A percentile compares a stretch with the other conserved stretches of the same genome.
Evolutionary conservation across 2,888 invertebrate species (phyloP).

Genomic region (Lordiphosa fenestrarum): DNA sequence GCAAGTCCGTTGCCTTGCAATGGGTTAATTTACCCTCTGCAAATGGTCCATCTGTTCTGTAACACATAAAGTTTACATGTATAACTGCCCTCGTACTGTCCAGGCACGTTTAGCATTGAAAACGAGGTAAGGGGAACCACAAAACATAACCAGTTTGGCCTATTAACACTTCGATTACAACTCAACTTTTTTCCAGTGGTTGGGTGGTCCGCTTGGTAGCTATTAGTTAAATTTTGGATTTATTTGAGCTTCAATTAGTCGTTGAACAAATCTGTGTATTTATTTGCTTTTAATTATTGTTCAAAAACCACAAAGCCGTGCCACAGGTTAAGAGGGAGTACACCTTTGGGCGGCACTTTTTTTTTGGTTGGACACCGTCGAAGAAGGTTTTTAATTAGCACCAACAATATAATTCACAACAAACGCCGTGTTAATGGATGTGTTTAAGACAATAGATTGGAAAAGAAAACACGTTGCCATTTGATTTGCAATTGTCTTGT

Average conservation of each 20-base stretch:
- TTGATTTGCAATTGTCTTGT: constrained; percentile 4
- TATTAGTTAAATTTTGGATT: constrained; percentile 69
- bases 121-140: no score
- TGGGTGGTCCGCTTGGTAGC: constrained; percentile 63
- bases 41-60: no score
- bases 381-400: constrained; percentile 75
- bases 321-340: constrained; percentile 41
- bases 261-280: constrained; percentile 69
- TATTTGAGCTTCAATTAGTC: constrained; percentile 76
- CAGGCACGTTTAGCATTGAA: constrained; percentile 26
- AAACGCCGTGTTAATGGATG: constrained; percentile 54
- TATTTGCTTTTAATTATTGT: constrained; percentile 76
- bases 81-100: constrained; percentile 3
- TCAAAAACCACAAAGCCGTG: constrained; percentile 60
- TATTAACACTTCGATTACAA: constrained; percentile 72
- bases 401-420: constrained; percentile 67
- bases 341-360: constrained; percentile 33
- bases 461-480: background rate
- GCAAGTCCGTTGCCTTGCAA: no score
- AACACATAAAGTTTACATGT: no score
- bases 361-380: constrained; percentile 25
- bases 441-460: constrained; percentile 1
- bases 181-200: constrained; percentile 55
- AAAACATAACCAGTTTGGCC: constrained; percentile 65
- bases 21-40: no score